Conservation (phyloP, 2,113 vertebrate genomes). For the Chascanopsetta lugubris region DNA sequence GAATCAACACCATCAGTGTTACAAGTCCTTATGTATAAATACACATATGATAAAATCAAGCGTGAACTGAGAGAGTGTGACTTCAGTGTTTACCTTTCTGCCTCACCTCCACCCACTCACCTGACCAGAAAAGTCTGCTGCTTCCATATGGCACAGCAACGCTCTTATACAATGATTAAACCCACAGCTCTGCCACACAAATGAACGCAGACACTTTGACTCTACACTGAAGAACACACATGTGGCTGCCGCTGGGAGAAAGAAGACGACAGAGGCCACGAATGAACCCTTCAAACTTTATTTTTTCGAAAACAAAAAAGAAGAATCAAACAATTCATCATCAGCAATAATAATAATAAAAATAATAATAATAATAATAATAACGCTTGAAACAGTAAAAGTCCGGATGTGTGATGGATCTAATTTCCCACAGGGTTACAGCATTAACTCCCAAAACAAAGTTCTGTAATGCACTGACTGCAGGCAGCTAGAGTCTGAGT, state of each 20-base stretch:
- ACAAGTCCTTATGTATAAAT: neutral
- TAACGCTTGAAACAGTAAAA: too few species aligned
- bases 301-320: slow-evolving; percentile 31
- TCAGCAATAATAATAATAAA: too few species aligned
- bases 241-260: slow-evolving; percentile 4
- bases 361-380: too few species aligned
- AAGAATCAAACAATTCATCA: slow-evolving; percentile 12
- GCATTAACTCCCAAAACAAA: slow-evolving; percentile 85
- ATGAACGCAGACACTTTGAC: slow-evolving; percentile 4
- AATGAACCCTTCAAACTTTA: slow-evolving; percentile 52
- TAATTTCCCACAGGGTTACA: slow-evolving; percentile 54
- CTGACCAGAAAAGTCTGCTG: slow-evolving; percentile 53
- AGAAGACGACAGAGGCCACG: slow-evolving; percentile 19
- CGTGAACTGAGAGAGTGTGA: slow-evolving; percentile 34
- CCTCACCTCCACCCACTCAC: slow-evolving; percentile 54
- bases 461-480: slow-evolving; percentile 90
- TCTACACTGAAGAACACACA: slow-evolving; percentile 8
- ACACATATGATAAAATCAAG: slow-evolving; percentile 7
- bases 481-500: slow-evolving; percentile 83
- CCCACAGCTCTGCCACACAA: neutral
- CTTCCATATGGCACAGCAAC: slow-evolving; percentile 68
- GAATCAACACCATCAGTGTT: neutral
- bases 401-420: slow-evolving; percentile 65
- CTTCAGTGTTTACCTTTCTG: slow-evolving; percentile 58
- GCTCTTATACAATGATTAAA: slow-evolving; percentile 38